Conservation (phyloP, 2,797 vertebrate genomes). For the Acanthurus lineatus region DNA sequence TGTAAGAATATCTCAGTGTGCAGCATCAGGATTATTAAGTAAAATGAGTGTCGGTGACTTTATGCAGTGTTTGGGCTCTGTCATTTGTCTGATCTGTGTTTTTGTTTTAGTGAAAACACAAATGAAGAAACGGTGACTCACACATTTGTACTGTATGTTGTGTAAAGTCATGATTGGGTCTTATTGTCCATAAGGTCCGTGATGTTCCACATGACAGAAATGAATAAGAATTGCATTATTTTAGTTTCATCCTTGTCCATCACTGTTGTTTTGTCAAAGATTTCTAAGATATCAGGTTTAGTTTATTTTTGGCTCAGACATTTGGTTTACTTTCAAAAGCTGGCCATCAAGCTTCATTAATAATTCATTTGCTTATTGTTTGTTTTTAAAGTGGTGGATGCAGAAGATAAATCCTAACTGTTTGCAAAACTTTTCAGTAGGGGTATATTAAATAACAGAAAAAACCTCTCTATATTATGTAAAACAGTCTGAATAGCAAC, state of each 20-base stretch:
- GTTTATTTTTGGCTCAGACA: background rate
- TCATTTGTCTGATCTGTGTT: constrained; percentile 17
- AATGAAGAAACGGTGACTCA: constrained; percentile 23
- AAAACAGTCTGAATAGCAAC: background rate
- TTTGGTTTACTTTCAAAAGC: background rate
- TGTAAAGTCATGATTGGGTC: background rate
- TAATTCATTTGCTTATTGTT: background rate
- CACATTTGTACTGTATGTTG: background rate
- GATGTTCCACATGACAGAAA: constrained; percentile 7
- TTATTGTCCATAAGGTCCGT: constrained; percentile 2
- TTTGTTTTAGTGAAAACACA: background rate
- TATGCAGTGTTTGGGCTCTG: background rate
- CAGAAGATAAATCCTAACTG: background rate
- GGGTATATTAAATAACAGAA: background rate
- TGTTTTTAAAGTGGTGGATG: background rate
- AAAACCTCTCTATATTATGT: background rate
- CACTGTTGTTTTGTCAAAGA: background rate
- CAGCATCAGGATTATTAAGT: constrained; percentile 28
- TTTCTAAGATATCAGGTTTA: background rate
- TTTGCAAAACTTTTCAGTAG: background rate
- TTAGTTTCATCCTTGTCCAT: background rate
- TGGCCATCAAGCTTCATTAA: background rate
- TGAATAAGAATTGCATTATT: background rate
- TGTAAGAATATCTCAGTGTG: constrained; percentile 15
- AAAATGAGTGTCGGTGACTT: constrained; percentile 28